phyloP scores from a whole-genome alignment of 1,140 invertebrate species.

The Halesus radiatus region DNA sequence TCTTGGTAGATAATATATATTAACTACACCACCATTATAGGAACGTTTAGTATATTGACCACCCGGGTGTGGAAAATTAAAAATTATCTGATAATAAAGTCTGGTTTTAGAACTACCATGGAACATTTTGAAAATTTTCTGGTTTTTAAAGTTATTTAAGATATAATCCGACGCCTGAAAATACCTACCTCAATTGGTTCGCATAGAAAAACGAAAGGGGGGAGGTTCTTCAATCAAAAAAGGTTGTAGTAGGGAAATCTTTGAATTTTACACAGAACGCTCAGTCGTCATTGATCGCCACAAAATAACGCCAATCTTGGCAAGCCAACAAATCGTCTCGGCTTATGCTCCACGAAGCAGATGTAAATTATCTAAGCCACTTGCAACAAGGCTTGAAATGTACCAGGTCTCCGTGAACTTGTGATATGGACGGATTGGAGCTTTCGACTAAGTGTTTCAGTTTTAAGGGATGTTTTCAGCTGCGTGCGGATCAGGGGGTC shows the following conservation, averaged over 20 bases:
- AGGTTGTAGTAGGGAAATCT: not conserved
- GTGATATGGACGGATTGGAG: not conserved
- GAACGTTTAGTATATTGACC: conserved; percentile 6
- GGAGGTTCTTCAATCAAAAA: not conserved
- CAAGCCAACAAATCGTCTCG: conserved; percentile 40
- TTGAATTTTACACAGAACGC: conserved; percentile 15
- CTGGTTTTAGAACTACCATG: too few species aligned
- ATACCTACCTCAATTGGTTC: too few species aligned
- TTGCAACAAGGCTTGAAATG: not conserved
- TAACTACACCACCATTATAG: not conserved
- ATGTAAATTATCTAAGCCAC: not conserved
- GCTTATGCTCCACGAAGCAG: conserved; percentile 4
- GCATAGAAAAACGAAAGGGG: not conserved
- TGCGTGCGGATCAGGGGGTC: conserved; percentile 10
- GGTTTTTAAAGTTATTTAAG: too few species aligned
- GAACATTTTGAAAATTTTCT: too few species aligned
- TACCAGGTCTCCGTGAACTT: not conserved
- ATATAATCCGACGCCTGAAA: too few species aligned
- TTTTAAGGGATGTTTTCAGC: not conserved
- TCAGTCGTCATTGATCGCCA: conserved; percentile 33
- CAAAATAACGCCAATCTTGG: conserved; percentile 38
- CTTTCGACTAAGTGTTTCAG: not conserved
- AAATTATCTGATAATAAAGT: too few species aligned
- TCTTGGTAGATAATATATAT: conserved; percentile 8
- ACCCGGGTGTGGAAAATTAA: not conserved